Evolutionary conservation across 2,113 vertebrate species (phyloP).

Genomic region (Etheostoma cragini): DNA sequence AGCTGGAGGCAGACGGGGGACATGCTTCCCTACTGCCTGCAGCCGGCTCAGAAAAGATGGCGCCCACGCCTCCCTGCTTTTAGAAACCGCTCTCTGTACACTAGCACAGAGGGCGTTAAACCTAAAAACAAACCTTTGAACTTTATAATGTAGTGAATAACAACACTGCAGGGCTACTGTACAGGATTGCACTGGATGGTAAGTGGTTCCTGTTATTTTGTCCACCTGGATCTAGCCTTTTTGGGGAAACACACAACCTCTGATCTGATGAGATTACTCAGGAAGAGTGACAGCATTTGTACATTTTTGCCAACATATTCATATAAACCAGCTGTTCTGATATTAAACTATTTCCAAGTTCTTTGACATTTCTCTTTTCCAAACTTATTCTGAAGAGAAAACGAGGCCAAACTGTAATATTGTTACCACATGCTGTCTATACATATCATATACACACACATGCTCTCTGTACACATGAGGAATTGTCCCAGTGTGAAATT

Average conservation of each 20-base stretch:
- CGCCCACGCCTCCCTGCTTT: slow-evolving; percentile 47
- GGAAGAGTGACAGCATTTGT: too few relatives aligned
- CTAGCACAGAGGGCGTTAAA: background rate
- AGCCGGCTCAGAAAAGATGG: slow-evolving; percentile 33
- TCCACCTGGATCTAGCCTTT: background rate
- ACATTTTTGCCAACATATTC: background rate
- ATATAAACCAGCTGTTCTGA: background rate
- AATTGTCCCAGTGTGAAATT: too few relatives aligned
- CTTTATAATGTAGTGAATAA: background rate
- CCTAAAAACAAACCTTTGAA: background rate
- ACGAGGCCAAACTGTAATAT: background rate
- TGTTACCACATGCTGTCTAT: background rate
- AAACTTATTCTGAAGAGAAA: background rate
- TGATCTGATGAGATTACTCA: too few relatives aligned
- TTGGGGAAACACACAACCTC: background rate
- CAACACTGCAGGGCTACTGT: background rate
- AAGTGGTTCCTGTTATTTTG: slow-evolving; percentile 16
- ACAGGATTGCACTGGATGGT: background rate
- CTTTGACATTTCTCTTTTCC: background rate
- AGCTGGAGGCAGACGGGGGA: slow-evolving; percentile 69
- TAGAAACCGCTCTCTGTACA: background rate
- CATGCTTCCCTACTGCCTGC: slow-evolving; percentile 50
- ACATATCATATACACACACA: background rate
- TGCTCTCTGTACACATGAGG: too few relatives aligned
- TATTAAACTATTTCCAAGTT: background rate